phyloP scores from a whole-genome alignment of 2,113 vertebrate species.

The Sminthopsis crassicaudata region DNA sequence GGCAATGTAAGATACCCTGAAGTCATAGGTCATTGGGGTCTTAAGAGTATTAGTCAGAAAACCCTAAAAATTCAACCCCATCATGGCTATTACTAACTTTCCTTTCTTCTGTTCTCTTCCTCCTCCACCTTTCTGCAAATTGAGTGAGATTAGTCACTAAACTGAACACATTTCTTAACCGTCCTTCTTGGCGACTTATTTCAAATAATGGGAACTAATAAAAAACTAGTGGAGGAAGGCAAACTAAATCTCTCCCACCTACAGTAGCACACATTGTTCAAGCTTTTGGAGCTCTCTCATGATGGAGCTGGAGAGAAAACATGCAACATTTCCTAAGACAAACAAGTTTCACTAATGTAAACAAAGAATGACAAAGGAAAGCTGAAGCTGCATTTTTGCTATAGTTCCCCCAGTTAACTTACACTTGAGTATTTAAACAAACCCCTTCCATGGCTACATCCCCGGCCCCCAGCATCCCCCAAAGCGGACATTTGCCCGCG shows the following conservation, averaged over 20 bases:
- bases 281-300: neutral
- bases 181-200: conserved; percentile 48
- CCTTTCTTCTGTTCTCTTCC: conserved; percentile 14
- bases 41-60: conserved; percentile 69
- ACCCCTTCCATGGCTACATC: neutral
- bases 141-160: conserved; percentile 71
- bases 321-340: conserved; percentile 66
- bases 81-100: conserved; percentile 55
- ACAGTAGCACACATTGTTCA: neutral
- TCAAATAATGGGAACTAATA: neutral
- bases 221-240: neutral
- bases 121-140: conserved; percentile 71
- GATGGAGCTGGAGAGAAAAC: conserved; percentile 13
- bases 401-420: conserved; percentile 5
- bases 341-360: conserved; percentile 74
- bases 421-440: neutral
- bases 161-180: conserved; percentile 48
- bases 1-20: conserved; percentile 6
- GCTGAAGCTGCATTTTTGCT: conserved; percentile 55
- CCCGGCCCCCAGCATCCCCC: neutral
- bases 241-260: conserved; percentile 33
- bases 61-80: conserved; percentile 67
- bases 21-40: neutral
- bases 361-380: conserved; percentile 76
- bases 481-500: conserved; percentile 52